These are phyloP conservation scores for Vanessa tameamea DNA, from an alignment of 1,140 invertebrate species.

Conservation along the genomic window DNA sequence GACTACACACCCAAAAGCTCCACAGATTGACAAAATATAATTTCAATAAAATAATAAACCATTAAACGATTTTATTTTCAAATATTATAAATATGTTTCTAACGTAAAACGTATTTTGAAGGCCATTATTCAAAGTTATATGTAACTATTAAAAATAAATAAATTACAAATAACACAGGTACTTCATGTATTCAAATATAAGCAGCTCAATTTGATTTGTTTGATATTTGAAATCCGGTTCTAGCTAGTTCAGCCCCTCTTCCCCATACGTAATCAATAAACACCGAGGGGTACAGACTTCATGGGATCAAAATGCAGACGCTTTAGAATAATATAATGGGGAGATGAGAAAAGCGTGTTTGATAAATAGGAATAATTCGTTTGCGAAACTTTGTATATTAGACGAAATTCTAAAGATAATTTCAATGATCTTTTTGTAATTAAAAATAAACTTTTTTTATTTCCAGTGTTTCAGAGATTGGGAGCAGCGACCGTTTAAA, in stretches of 20 bases:
- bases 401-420: constrained; percentile 1
- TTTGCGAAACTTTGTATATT: background rate
- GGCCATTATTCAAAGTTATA: no score
- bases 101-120: no score
- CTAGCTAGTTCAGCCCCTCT: constrained; percentile 18
- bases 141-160: no score
- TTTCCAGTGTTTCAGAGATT: background rate
- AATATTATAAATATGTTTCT: no score
- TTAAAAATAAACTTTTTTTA: background rate
- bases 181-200: background rate
- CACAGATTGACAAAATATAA: no score
- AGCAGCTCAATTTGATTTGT: background rate
- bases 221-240: constrained; percentile 11
- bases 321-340: constrained; percentile 14
- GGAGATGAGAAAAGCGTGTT: background rate
- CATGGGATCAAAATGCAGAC: constrained; percentile 12
- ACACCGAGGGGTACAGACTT: constrained; percentile 28
- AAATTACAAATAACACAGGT: background rate
- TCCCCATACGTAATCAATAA: constrained; percentile 26
- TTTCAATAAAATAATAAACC: no score
- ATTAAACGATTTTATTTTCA: no score
- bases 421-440: constrained; percentile 3
- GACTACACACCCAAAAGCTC: no score
- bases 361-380: background rate
- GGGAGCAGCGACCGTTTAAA: constrained; percentile 13